Conservation (phyloP, 2,888 invertebrate genomes). For the Catocala nupta region DNA sequence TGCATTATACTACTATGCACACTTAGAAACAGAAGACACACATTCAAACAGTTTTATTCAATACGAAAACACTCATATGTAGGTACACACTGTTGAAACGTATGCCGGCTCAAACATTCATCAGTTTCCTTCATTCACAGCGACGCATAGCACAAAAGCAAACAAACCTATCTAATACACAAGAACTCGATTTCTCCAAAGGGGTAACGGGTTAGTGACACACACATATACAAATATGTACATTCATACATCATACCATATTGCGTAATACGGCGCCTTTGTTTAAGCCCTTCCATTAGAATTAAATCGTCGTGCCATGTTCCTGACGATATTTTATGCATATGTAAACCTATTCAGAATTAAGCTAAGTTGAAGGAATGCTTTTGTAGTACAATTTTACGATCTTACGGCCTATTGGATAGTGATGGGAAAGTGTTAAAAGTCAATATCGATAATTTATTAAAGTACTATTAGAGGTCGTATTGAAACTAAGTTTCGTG, state of each 20-base stretch:
- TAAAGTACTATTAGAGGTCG: background rate
- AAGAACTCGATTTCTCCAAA: conserved; percentile 26
- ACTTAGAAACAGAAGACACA: too few species aligned
- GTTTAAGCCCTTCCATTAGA: conserved; percentile 45
- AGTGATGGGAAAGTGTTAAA: conserved; percentile 49
- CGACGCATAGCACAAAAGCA: conserved; percentile 6
- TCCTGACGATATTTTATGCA: conserved; percentile 58
- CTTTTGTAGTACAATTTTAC: conserved; percentile 72
- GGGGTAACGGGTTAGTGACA: conserved; percentile 26
- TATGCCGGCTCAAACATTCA: too few species aligned
- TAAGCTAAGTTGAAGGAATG: conserved; percentile 64
- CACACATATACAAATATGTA: conserved; percentile 3
- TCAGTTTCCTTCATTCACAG: conserved; percentile 7
- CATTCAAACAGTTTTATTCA: too few species aligned
- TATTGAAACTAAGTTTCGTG: too few species aligned
- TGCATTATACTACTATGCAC: too few species aligned
- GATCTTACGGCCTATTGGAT: conserved; percentile 61
- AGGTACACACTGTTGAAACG: too few species aligned
- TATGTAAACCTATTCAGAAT: conserved; percentile 64
- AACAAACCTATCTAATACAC: conserved; percentile 24
- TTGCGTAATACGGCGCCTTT: conserved; percentile 32
- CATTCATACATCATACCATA: conserved; percentile 39
- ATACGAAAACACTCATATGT: too few species aligned
- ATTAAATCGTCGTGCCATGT: conserved; percentile 30
- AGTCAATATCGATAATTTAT: conserved; percentile 36